Base-by-base conservation (phyloP, 2,797 vertebrate genomes). In the Sebastolobus alascanus region DNA sequence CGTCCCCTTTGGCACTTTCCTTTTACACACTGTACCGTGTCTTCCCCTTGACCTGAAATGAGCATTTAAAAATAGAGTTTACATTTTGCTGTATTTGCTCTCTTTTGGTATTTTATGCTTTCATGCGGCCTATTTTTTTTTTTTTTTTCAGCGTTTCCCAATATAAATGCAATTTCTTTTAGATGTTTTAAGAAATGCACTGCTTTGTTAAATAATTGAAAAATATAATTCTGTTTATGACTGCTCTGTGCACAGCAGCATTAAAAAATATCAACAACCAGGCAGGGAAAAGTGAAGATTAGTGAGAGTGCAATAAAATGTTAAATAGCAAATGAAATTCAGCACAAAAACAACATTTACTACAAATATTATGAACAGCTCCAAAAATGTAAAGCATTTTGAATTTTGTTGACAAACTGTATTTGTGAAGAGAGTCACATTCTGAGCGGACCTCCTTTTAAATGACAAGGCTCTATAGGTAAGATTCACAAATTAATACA, bases 31-130 rank as follows among this genome's bases (percentile, higher is more conserved):
- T 85, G 37, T 55, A 8, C 25, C 29, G 2, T 74, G 76, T 79
- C 85, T 92, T 89, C 72, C 78, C 37, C 79, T 82, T 92, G 91
- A 93, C 92, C 90, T 89, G 69, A 80, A 89, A 86, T 38, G 84
- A 86, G 81, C 87, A 92, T 89, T 89, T 78, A 90, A 89, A 90
- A 89, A 89, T 82, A 85, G 82, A 76, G n/a, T 84, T 80, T 79
- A 80, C 16, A 66, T 89, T 75, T 88, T 73, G 67, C 76, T 81
- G 72, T 80, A 60, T 72, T 77, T 87, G 69, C 58, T 68, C 29
- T 77, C 75, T 80, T 73, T 79, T 75, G 52, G 2, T 25, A 59
- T 64, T 54, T 68, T 50, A 13, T 79, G 46, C 37, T 76, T 76
- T 67, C 35, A 33, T 71, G 12, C 18, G 14, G 40, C 38, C 13